phyloP scores from a whole-genome alignment of 1,140 invertebrate species.

The Ips nitidus region DNA sequence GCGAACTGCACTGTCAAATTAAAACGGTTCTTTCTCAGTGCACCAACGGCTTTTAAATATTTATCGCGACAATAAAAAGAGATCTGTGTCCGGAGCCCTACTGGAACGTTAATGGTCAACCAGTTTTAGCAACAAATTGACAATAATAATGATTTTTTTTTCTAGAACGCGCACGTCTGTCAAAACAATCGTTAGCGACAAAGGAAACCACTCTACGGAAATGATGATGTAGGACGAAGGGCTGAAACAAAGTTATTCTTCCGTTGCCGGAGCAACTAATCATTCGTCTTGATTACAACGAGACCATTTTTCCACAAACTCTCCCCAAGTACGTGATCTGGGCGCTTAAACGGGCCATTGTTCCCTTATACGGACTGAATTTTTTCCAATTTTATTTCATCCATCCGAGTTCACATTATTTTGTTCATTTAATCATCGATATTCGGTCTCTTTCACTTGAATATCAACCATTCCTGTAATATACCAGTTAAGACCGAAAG shows the following conservation, averaged over 20 bases:
- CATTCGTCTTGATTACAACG: constrained; percentile 33
- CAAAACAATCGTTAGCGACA: neutral
- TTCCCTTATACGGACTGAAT: neutral
- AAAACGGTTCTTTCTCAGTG: constrained; percentile 28
- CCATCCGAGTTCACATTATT: too few relatives aligned
- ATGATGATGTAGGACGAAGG: neutral
- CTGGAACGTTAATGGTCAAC: constrained; percentile 6
- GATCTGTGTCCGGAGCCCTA: constrained; percentile 20
- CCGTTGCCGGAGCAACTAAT: constrained; percentile 29
- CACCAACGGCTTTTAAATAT: constrained; percentile 30
- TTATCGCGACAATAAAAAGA: constrained; percentile 32
- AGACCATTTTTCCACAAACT: constrained; percentile 33
- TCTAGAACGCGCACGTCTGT: neutral
- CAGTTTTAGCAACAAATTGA: neutral
- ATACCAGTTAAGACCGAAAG: too few relatives aligned
- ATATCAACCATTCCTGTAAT: too few relatives aligned
- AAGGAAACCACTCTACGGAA: neutral
- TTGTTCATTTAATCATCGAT: too few relatives aligned
- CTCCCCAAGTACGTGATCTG: constrained; percentile 27
- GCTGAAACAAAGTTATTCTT: constrained; percentile 16
- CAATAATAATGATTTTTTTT: neutral
- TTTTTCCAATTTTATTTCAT: too few relatives aligned
- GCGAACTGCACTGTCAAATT: constrained; percentile 26
- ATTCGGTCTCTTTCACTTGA: too few relatives aligned
- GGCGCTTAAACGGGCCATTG: constrained; percentile 10